These are phyloP conservation scores for Semicossyphus pulcher DNA, from an alignment of 2,113 vertebrate genomes.

Conservation along the genomic window DNA sequence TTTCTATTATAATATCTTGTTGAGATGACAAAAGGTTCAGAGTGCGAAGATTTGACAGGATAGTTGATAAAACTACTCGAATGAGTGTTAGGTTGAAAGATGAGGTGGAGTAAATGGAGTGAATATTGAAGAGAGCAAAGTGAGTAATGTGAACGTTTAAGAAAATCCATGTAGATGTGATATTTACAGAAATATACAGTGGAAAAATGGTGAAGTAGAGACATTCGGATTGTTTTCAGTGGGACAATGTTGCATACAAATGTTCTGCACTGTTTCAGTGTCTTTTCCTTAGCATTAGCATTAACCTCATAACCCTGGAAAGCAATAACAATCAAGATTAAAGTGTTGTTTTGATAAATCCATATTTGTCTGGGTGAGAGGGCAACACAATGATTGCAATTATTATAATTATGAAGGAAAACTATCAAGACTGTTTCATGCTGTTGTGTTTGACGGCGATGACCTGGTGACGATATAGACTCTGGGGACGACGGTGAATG, in stretches of 20 bases:
- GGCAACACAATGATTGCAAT: constrained; percentile 29
- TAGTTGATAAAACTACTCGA: not conserved
- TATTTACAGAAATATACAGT: too few species aligned
- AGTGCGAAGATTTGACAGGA: not conserved
- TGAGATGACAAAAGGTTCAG: not conserved
- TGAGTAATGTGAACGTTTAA: too few species aligned
- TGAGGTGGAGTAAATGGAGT: not conserved
- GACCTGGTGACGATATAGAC: not conserved
- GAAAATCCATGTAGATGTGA: not conserved
- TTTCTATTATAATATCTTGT: not conserved
- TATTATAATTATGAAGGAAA: constrained; percentile 27
- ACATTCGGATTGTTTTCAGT: constrained; percentile 10
- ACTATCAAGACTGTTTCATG: constrained; percentile 7
- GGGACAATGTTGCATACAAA: not conserved
- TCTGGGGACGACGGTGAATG: not conserved
- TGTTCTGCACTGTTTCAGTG: constrained; percentile 1
- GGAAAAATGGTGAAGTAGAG: constrained; percentile 20
- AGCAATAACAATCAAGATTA: constrained; percentile 25
- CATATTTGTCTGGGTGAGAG: constrained; percentile 17
- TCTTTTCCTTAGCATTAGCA: constrained; percentile 20
- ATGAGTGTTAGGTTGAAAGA: not conserved
- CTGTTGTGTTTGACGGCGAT: constrained; percentile 6
- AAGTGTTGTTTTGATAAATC: constrained; percentile 35
- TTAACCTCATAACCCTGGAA: constrained; percentile 24
- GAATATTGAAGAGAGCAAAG: too few species aligned